A percentile compares a stretch with the other conserved stretches of the same genome.
Evolutionary conservation across 1,140 invertebrate genomes (phyloP).

Genomic region (Cydia pomonella): DNA sequence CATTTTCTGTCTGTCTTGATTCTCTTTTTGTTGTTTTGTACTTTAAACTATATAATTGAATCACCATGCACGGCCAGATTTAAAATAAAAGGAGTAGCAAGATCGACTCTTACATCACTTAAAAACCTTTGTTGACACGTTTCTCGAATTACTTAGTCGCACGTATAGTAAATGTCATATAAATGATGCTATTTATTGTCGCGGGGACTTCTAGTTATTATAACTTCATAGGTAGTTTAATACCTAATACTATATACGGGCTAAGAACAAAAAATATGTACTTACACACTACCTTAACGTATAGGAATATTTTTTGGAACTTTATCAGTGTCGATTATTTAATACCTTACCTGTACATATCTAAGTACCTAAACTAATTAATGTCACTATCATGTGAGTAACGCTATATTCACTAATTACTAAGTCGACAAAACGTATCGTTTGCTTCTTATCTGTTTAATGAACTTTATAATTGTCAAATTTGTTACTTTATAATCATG

Average conservation of each 20-base stretch:
- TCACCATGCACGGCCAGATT: background rate
- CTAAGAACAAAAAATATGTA: too few relatives aligned
- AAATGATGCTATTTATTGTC: too few relatives aligned
- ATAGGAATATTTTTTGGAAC: too few relatives aligned
- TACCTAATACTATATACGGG: too few relatives aligned
- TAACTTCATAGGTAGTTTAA: too few relatives aligned
- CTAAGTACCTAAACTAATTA: background rate
- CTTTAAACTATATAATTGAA: background rate
- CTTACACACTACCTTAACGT: too few relatives aligned
- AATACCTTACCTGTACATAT: background rate
- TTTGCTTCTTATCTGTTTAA: conserved; percentile 16
- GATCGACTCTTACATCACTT: background rate
- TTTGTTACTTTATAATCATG: background rate
- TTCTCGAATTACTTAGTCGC: too few relatives aligned
- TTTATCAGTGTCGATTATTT: too few relatives aligned
- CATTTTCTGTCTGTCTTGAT: background rate
- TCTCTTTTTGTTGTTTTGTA: background rate
- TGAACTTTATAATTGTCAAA: background rate
- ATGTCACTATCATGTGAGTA: background rate
- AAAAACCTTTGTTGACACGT: background rate
- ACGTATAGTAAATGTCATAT: too few relatives aligned
- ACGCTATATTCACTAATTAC: background rate
- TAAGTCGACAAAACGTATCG: background rate
- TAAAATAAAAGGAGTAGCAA: background rate
- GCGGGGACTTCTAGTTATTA: too few relatives aligned